These are phyloP conservation scores for Anthophora plumipes DNA, from an alignment of 2,888 invertebrate species.

Conservation along the genomic window DNA sequence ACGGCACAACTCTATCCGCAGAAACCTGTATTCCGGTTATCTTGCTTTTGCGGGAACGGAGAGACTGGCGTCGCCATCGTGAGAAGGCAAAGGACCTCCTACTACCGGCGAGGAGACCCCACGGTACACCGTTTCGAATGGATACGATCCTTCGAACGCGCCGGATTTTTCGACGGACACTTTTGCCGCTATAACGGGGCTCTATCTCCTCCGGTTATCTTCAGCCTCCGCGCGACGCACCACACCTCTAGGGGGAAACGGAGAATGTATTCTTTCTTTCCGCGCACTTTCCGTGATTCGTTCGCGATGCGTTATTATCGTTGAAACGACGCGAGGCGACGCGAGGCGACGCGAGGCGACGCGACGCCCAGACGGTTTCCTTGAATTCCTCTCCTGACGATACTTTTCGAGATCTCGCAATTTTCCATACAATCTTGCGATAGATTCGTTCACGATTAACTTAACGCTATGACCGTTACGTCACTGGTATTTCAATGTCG, in stretches of 20 bases:
- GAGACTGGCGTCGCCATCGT: slow-evolving; percentile 64
- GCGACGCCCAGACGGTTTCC: no score
- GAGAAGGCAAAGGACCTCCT: slow-evolving; percentile 70
- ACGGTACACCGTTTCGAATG: slow-evolving; percentile 59
- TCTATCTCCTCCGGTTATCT: slow-evolving; percentile 47
- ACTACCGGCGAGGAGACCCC: slow-evolving; percentile 30
- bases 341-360: no score
- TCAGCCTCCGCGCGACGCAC: slow-evolving; percentile 12
- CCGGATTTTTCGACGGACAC: slow-evolving; percentile 44
- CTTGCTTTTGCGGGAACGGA: slow-evolving; percentile 71
- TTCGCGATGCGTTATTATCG: slow-evolving; percentile 26
- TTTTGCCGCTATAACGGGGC: slow-evolving; percentile 47
- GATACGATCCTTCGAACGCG: slow-evolving; percentile 41
- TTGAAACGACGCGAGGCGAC: no score
- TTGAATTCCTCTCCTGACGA: no score
- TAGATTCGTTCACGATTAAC: no score
- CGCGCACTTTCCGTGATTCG: slow-evolving; percentile 27
- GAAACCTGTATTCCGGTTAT: slow-evolving; percentile 83
- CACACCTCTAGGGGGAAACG: slow-evolving; percentile 18
- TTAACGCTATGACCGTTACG: no score
- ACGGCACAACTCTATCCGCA: slow-evolving; percentile 81
- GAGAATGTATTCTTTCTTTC: slow-evolving; percentile 53
- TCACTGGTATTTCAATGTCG: no score
- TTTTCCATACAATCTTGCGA: no score
- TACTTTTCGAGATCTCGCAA: no score